Evolutionary conservation across 2,797 vertebrate genomes (phyloP).

Genomic region (Chrysocyon brachyurus): DNA sequence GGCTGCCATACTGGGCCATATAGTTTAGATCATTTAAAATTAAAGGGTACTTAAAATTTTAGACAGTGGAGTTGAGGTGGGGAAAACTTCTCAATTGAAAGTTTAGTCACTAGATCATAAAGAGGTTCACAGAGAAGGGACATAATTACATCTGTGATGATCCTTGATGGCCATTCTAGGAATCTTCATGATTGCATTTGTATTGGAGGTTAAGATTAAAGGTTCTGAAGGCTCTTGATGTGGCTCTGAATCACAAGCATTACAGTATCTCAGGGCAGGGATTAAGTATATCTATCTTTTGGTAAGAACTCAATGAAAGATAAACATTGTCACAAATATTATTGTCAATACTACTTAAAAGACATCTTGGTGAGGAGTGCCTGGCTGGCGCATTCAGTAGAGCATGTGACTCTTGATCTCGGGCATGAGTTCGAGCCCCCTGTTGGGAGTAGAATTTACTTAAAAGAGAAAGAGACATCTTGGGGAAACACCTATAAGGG

Average conservation of each 20-base stretch:
- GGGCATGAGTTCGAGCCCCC: neutral
- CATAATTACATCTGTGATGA: neutral
- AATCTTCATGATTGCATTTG: neutral
- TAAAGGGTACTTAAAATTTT: neutral
- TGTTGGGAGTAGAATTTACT: neutral
- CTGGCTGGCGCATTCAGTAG: neutral
- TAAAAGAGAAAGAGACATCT: neutral
- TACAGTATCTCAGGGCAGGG: neutral
- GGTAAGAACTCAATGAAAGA: neutral
- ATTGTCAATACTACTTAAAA: neutral
- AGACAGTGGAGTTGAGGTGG: neutral
- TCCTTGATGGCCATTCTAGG: neutral
- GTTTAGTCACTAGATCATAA: neutral
- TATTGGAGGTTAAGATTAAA: neutral
- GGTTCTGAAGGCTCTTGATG: neutral
- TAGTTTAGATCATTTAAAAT: neutral
- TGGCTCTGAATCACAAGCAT: neutral
- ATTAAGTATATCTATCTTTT: neutral
- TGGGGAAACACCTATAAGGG: accelerated
- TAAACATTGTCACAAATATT: neutral
- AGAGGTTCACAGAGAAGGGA: neutral
- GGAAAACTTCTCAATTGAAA: neutral
- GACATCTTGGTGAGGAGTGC: neutral
- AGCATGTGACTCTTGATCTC: neutral
- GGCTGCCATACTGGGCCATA: neutral